Evolutionary conservation across 1,140 invertebrate species (phyloP), one percentile per base, ranked within the genome.

Genomic region (Polypedilum pembai): DNA sequence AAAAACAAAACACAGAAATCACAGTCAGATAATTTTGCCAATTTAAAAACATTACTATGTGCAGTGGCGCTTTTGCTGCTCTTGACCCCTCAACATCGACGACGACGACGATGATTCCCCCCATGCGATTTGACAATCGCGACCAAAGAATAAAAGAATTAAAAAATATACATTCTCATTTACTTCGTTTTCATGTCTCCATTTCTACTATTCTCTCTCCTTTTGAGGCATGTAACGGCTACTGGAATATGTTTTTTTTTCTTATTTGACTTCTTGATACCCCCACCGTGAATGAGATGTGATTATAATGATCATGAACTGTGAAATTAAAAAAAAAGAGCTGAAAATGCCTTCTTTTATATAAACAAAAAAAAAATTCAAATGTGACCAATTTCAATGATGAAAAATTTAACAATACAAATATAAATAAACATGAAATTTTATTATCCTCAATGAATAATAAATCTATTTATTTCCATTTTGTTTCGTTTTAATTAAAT

Each of bases 401-500:
- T 15, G n/a, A 56, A 15, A 56, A 56, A 56, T 56, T 56, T 56
- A 56, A 56, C 10, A 56, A 56, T 15, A 15, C n/a, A 15, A 12
- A 18, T 18, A 69, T 69, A 21, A 69, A 69, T 56, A 56, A 56
- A 56, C 45, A 56, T 56, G 45, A 56, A 56, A 56, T 56, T 56
- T n/a, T 56, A 56, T 56, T 56, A 56, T 56, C 45, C 45, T 56
- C 45, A 56, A 56, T 56, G 65, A 69, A 69, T 69, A 69, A 18
- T 69, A 69, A 69, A 69, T 69, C 65, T 21, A 69, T 69, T 18
- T 18, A 69, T 69, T 69, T 69, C 65, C 65, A 69, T 69, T 69
- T 69, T 69, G 45, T 56, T 56, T 56, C 45, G n/a, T 56, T 33
- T 69, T 69, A 69, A 69, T 69, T 69, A 69, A 69, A 69, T 69